Base-by-base conservation (phyloP, 1,140 invertebrate species). In the Popillia japonica region DNA sequence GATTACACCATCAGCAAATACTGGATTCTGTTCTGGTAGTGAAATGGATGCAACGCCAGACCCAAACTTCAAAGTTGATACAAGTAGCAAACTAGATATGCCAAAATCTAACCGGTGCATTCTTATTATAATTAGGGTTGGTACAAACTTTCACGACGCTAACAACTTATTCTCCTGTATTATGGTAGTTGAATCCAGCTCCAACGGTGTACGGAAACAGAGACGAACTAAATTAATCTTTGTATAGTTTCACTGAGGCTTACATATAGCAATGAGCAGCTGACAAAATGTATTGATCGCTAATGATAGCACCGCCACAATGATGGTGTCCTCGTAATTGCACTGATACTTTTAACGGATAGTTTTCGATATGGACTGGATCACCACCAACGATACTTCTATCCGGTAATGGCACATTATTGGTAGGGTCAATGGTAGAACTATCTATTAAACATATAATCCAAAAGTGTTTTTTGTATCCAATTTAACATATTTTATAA, bases 341-440 rank as follows among this genome's bases (percentile, higher is more conserved):
- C 40, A 92, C 79, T 14, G 90, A 90, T 55, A 88, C 86, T 86
- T 89, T 88, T 84, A 89, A 92, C 42, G 90, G 90, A 78, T 89
- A 90, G 44, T 89, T 83, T 27, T 87, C 83, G 42, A 92, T 89
- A n/a, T 82, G 83, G 20, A 88, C 86, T 6, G 85, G 77, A 40
- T 80, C 80, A 14, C 90, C 90, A 40, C 90, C 90, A 44, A 92
- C 88, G 77, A 90, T 89, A n/a, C 86, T 86, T 6, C 83, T 87
- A 77, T 87, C 85, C 22, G 8, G 8, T 10, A 48, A 48, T 34
- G 27, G 27, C 4, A 34, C 27, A 34, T 34, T 34, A 34, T 1
- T 4, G 27, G 27, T 34, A 34, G 2, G n/a, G n/a, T 34, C 27
- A 34, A 34, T 34, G 1, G 27, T 4, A 4, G 27, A 34, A 34